A percentile compares a stretch with the other conserved stretches of the same genome.
phyloP scores from a whole-genome alignment of 2,113 vertebrate species.

The Triplophysa siluroides region DNA sequence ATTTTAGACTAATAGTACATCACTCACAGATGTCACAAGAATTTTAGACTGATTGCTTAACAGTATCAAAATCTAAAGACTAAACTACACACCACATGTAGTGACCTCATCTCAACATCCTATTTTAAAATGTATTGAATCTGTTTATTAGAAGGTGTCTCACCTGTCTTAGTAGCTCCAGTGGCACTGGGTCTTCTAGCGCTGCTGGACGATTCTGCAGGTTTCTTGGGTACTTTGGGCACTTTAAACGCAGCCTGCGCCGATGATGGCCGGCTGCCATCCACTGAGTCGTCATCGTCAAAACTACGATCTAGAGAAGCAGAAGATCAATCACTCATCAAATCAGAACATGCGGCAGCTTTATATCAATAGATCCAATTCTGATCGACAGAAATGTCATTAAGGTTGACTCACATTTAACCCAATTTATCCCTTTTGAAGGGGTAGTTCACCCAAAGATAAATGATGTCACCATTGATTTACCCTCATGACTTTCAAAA shows the following conservation, averaged over 20 bases:
- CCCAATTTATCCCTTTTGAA: no score
- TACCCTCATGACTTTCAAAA: no score
- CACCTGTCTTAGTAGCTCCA: slow-evolving; percentile 85
- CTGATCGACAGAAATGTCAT: no score
- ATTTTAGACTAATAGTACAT: not conserved
- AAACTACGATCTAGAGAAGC: slow-evolving; percentile 90
- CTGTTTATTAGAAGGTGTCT: slow-evolving; percentile 24
- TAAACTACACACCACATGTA: not conserved
- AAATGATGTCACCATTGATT: no score
- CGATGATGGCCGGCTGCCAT: slow-evolving; percentile 90
- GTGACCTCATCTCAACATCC: not conserved
- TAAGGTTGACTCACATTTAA: not conserved
- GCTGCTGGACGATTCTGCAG: slow-evolving; percentile 82
- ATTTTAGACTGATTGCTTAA: no score
- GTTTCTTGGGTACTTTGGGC: slow-evolving; percentile 89
- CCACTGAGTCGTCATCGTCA: slow-evolving; percentile 96
- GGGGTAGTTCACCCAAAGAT: no score
- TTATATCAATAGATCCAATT: not conserved
- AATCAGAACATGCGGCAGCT: not conserved
- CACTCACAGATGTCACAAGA: not conserved
- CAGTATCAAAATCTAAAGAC: not conserved
- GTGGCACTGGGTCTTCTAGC: slow-evolving; percentile 85
- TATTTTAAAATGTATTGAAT: not conserved
- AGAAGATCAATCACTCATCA: not conserved
- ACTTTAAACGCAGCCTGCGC: slow-evolving; percentile 91